Evolutionary conservation across 2,888 invertebrate genomes (phyloP), one percentile per base, ranked within the genome.

Genomic region (Boloria euphrosyne): DNA sequence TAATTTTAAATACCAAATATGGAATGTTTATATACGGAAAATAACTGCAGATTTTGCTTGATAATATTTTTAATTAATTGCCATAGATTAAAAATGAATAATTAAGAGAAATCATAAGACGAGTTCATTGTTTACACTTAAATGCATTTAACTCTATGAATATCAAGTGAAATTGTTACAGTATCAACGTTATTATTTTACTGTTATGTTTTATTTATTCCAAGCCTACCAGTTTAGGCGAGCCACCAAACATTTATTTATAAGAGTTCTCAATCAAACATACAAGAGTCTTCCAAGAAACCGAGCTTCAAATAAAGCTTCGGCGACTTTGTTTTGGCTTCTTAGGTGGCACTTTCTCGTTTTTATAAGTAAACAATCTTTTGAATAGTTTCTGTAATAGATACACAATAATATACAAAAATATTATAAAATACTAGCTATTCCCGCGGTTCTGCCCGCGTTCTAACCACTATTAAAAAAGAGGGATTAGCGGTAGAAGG

Each of bases 231-330:
- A 62, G 67, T 51, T 64, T 46, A 59, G 65, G 49, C 66, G 68
- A 27, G 61, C 46, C 55, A 22, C 68, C 65, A 66, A 74, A 78
- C 79, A 80, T 82, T 83, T 84, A 84, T 86, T 83, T 85, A 80
- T 80, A 82, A 83, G 80, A 80, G 83, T 85, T 83, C 84, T 84
- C 84, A 83, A 88, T 88, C 84, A 88, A 85, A 86, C 77, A 81
- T 73, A 80, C 80, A 79, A 79, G 78, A 77, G 81, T 76, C 75
- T 88, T 89, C 85, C 76, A 46, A 84, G 88, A 87, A 87, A 78
- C 76, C 76, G 75, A 71, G 71, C 78, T 77, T 71, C 78, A 83
- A 81, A 84, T 85, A 86, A 85, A 83, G 83, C 77, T 76, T 79
- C 73, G 67, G 74, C 73, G 69, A 79, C 79, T 82, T 89, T 89